Conservation (phyloP, 1,140 invertebrate species). For the Hyphantria cunea region DNA sequence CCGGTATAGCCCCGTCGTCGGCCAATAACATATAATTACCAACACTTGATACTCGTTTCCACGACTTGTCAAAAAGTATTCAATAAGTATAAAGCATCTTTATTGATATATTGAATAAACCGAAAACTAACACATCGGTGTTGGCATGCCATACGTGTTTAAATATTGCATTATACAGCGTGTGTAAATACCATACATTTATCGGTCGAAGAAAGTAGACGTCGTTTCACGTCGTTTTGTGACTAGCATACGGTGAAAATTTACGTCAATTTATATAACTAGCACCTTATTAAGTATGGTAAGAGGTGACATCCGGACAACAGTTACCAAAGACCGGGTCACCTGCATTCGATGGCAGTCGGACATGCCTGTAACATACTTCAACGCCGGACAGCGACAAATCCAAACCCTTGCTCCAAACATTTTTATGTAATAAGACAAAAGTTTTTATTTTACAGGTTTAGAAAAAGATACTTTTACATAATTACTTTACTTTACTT, state of each 20-base stretch:
- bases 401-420: background rate
- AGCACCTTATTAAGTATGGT: conserved; percentile 67
- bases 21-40: background rate
- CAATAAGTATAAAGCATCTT: no score
- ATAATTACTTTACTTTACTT: no score
- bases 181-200: conserved; percentile 37
- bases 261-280: conserved; percentile 70
- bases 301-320: conserved; percentile 68
- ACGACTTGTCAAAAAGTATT: background rate
- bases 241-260: conserved; percentile 46
- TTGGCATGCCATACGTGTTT: no score
- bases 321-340: conserved; percentile 76
- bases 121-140: no score
- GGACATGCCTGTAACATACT: conserved; percentile 66
- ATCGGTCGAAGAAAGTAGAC: conserved; percentile 62
- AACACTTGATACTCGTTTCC: conserved; percentile 9
- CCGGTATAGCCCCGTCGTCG: conserved; percentile 28
- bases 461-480: no score
- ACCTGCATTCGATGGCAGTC: conserved; percentile 60
- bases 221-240: conserved; percentile 31
- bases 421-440: no score
- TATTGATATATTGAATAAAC: no score
- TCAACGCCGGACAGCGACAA: conserved; percentile 52
- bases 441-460: no score
- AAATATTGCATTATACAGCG: conserved; percentile 4